These are phyloP conservation scores for Regulus satrapa DNA, from an alignment of 2,113 vertebrate species.

Conservation along the genomic window DNA sequence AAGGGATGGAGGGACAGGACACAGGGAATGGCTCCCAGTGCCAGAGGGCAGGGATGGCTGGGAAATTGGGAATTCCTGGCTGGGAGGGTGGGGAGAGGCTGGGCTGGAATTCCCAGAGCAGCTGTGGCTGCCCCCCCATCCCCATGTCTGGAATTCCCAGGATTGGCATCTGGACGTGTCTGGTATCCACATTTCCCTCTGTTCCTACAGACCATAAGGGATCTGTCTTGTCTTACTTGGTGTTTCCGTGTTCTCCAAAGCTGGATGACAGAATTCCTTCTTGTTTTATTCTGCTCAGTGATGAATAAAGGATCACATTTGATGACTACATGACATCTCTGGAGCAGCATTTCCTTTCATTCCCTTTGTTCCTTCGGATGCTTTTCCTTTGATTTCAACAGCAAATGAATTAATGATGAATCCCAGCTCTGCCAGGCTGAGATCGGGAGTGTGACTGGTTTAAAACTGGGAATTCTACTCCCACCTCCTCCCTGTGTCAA, in stretches of 20 bases:
- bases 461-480: neutral
- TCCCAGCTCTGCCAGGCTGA: neutral
- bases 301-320: constrained; percentile 13
- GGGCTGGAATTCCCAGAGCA: rapidly evolving
- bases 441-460: neutral
- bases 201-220: neutral
- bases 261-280: neutral
- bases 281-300: neutral
- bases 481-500: neutral
- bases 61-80: neutral
- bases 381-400: neutral
- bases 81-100: neutral
- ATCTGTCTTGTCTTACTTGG: neutral
- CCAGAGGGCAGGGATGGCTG: neutral
- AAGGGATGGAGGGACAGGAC: neutral
- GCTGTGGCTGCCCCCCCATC: neutral
- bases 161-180: neutral
- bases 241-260: neutral
- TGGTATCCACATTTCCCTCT: neutral
- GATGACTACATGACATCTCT: neutral
- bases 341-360: neutral
- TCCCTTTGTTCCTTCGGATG: neutral
- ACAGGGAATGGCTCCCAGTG: neutral
- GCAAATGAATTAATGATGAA: neutral
- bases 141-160: too few species aligned